Evolutionary conservation across 1,140 invertebrate genomes (phyloP).

Genomic region (Hylaeus anthracinus): DNA sequence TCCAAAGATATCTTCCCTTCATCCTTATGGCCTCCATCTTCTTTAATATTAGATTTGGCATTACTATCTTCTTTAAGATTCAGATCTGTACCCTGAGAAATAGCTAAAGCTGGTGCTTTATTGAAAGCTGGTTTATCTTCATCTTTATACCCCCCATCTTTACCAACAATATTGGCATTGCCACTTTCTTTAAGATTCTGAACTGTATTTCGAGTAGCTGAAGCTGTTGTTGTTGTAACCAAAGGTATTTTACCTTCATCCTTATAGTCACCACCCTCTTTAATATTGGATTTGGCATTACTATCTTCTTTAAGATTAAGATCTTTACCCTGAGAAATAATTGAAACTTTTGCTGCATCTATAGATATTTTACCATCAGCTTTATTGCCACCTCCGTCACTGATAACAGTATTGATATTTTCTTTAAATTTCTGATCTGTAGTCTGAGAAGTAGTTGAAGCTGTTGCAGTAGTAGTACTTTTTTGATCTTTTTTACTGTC

Average conservation of each 20-base stretch:
- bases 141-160: background rate
- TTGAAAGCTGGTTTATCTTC: too few species aligned
- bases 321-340: conserved; percentile 1
- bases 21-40: too few species aligned
- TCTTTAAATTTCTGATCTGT: background rate
- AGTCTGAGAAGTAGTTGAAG: background rate
- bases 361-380: too few species aligned
- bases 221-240: background rate
- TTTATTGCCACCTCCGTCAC: too few species aligned
- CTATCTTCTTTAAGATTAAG: background rate
- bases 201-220: background rate
- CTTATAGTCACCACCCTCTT: too few species aligned
- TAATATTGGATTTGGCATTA: background rate
- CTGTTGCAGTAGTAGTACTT: background rate
- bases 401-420: background rate
- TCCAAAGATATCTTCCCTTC: too few species aligned
- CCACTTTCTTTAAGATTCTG: background rate
- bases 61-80: background rate
- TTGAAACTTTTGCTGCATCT: background rate
- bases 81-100: background rate
- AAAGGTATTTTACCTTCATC: too few species aligned
- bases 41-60: too few species aligned
- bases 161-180: background rate
- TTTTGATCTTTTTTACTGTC: conserved; percentile 1
- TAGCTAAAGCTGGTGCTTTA: background rate